phyloP scores from a whole-genome alignment of 2,888 invertebrate species.

The Cephus pygmeus region DNA sequence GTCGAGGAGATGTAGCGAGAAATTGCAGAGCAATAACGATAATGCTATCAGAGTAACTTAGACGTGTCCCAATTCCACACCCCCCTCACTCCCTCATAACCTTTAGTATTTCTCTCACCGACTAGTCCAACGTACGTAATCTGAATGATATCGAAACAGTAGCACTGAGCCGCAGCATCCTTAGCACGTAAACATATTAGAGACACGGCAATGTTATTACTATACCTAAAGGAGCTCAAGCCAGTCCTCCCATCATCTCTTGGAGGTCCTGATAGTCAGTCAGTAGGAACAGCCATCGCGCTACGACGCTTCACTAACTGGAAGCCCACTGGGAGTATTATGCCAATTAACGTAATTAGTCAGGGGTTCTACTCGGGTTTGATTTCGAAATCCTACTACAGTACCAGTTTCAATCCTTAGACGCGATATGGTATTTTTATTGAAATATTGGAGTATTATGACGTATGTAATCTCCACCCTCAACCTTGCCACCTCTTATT shows the following conservation, averaged over 20 bases:
- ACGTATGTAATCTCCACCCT: too few species aligned
- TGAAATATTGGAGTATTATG: too few species aligned
- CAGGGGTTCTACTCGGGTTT: slow-evolving; percentile 35
- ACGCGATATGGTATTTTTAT: too few species aligned
- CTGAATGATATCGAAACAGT: not conserved
- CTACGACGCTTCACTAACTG: slow-evolving; percentile 29
- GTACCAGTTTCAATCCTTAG: too few species aligned
- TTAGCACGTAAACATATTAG: slow-evolving; percentile 33
- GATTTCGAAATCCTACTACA: slow-evolving; percentile 26
- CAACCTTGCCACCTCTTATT: not conserved
- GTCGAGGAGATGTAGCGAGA: too few species aligned
- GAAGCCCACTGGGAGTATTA: slow-evolving; percentile 47
- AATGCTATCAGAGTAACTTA: too few species aligned
- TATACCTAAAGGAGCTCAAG: slow-evolving; percentile 17
- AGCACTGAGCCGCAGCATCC: slow-evolving; percentile 15
- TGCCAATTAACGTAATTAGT: slow-evolving; percentile 56
- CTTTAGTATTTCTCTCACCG: not conserved
- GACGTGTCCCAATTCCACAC: not conserved
- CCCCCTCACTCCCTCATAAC: not conserved
- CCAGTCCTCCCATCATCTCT: slow-evolving; percentile 9
- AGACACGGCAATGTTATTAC: slow-evolving; percentile 26
- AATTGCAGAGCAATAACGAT: too few species aligned
- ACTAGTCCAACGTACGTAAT: not conserved
- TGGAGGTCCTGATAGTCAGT: slow-evolving; percentile 6
- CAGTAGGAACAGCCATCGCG: slow-evolving; percentile 15